Evolutionary conservation across 2,113 vertebrate species (phyloP).

Genomic region (Centrocercus urophasianus): DNA sequence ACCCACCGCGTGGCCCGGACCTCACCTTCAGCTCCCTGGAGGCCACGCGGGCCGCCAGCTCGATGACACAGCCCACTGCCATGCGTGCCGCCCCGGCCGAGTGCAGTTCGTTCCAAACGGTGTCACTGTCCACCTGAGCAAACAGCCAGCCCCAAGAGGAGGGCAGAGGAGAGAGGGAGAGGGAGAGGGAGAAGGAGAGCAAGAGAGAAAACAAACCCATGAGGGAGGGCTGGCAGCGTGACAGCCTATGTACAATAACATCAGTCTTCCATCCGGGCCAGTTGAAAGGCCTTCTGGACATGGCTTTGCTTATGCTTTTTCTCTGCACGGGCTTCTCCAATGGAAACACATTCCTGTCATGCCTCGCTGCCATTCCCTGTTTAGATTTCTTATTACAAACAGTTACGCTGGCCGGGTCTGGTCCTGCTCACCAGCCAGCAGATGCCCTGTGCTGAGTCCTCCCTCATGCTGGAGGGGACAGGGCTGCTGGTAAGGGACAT

Average conservation of each 20-base stretch:
- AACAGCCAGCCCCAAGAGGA: constrained; percentile 84
- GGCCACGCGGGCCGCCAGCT: constrained; percentile 85
- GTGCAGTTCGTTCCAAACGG: constrained; percentile 91
- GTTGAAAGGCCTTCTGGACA: constrained; percentile 91
- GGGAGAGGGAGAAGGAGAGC: constrained; percentile 60
- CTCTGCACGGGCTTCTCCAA: constrained; percentile 89
- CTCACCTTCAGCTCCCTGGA: constrained; percentile 89
- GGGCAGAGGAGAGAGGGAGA: constrained; percentile 59
- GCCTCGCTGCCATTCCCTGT: constrained; percentile 96
- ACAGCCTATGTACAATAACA: constrained; percentile 95
- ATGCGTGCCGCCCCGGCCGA: constrained; percentile 83
- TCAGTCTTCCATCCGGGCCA: constrained; percentile 93
- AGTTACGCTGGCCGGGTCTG: constrained; percentile 86
- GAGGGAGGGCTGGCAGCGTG: constrained; percentile 90
- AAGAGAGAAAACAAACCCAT: constrained; percentile 86
- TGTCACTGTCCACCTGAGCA: constrained; percentile 99
- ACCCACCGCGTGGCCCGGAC: constrained; percentile 84
- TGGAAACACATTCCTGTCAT: constrained; percentile 99
- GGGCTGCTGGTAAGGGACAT: constrained; percentile 42
- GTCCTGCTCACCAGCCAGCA: constrained; percentile 73
- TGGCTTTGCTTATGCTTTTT: constrained; percentile 87
- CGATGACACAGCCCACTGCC: constrained; percentile 92
- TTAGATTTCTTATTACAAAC: constrained; percentile 98
- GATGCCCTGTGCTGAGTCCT: constrained; percentile 51
- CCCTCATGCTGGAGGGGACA: constrained; percentile 22